These are phyloP conservation scores for Macrobrachium nipponense DNA, from an alignment of 1,140 invertebrate species.

Conservation along the genomic window DNA sequence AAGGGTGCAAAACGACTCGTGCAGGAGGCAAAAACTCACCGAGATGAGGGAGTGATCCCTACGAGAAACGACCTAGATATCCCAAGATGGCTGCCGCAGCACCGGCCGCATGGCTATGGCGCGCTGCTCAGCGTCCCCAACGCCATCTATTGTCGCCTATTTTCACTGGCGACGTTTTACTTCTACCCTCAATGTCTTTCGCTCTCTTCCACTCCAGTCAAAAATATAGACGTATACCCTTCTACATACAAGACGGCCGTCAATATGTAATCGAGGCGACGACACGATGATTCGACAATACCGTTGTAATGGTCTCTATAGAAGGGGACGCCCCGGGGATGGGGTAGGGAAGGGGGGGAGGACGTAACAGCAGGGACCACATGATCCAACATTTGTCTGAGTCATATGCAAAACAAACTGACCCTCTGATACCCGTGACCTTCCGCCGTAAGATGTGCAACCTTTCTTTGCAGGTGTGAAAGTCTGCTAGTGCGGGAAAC, in stretches of 20 bases:
- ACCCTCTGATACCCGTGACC: too few relatives aligned
- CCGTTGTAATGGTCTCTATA: neutral
- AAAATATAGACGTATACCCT: too few relatives aligned
- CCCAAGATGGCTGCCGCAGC: slow-evolving; percentile 51
- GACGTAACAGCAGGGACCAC: too few relatives aligned
- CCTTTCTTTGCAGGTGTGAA: neutral
- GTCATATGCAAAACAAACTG: too few relatives aligned
- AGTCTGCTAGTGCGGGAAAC: too few relatives aligned
- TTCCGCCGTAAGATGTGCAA: neutral
- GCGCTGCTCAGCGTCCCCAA: slow-evolving; percentile 24
- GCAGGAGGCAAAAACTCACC: slow-evolving; percentile 28
- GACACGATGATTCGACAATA: too few relatives aligned
- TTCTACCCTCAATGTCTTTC: neutral
- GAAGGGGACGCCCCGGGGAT: neutral
- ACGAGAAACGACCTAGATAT: slow-evolving; percentile 53
- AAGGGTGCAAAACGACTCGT: too few relatives aligned
- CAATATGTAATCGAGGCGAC: too few relatives aligned
- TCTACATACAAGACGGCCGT: too few relatives aligned
- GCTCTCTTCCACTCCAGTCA: neutral
- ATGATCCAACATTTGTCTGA: too few relatives aligned
- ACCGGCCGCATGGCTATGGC: slow-evolving; percentile 50
- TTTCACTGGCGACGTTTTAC: neutral
- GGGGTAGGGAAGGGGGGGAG: neutral
- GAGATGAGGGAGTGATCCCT: slow-evolving; percentile 45
- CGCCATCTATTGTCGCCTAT: neutral